phyloP scores from a whole-genome alignment of 2,113 vertebrate genomes.

The Tragelaphus scriptus region DNA sequence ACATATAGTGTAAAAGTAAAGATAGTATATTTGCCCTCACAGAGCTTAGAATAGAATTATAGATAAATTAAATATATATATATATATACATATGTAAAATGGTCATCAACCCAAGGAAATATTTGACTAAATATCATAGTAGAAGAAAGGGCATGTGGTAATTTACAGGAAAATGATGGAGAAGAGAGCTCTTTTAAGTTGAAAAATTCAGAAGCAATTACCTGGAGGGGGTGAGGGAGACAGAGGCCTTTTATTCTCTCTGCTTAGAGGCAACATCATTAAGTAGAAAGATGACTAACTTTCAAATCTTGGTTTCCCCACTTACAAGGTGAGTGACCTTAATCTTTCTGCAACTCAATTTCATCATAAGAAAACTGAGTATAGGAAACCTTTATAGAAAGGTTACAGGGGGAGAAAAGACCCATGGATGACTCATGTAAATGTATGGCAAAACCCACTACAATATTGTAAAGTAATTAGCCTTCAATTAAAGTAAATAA shows the following conservation, averaged over 20 bases:
- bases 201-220: not conserved
- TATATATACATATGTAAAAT: not conserved
- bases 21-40: not conserved
- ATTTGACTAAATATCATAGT: not conserved
- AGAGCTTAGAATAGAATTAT: not conserved
- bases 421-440: not conserved
- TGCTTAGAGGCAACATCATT: not conserved
- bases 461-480: not conserved
- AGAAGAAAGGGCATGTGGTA: not conserved
- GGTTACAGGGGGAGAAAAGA: not conserved
- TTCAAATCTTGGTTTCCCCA: not conserved
- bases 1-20: not conserved
- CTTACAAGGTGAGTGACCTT: not conserved
- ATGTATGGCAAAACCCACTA: not conserved
- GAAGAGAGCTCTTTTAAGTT: not conserved
- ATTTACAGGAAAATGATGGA: not conserved
- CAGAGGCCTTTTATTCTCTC: not conserved
- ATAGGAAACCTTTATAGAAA: not conserved
- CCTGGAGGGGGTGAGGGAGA: rapidly evolving
- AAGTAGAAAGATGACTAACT: not conserved
- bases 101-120: not conserved
- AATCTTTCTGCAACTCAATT: not conserved
- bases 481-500: not conserved
- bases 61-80: not conserved
- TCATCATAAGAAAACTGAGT: not conserved